Percentiles rank a stretch among this genome's conserved stretches.
Evolutionary conservation across 2,888 invertebrate genomes (phyloP).

Genomic region (Tholera decimalis): DNA sequence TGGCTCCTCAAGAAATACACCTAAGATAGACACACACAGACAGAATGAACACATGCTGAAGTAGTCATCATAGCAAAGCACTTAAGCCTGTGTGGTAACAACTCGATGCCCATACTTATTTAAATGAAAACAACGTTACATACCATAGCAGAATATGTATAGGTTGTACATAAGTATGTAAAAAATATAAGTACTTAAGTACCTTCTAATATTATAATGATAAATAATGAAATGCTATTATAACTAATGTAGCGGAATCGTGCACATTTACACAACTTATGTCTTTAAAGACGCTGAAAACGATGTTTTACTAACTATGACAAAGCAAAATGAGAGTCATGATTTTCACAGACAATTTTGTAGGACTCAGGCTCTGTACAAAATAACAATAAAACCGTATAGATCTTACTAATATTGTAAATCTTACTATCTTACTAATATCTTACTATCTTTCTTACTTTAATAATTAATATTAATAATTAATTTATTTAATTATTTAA

Average conservation of each 20-base stretch:
- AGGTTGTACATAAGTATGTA: not conserved
- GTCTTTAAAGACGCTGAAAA: not conserved
- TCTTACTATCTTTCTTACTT: too few species aligned
- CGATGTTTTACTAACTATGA: not conserved
- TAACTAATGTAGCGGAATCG: conserved; percentile 2
- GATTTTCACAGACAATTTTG: not conserved
- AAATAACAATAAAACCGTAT: not conserved
- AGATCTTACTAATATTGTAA: not conserved
- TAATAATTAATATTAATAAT: too few species aligned
- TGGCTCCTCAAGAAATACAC: not conserved
- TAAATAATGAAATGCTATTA: conserved; percentile 17
- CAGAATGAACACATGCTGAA: conserved; percentile 1
- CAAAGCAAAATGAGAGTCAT: not conserved
- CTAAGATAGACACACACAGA: not conserved
- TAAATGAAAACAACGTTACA: conserved; percentile 40
- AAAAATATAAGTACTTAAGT: not conserved
- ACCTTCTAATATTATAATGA: conserved; percentile 12
- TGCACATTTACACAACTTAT: not conserved
- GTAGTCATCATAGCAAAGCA: conserved; percentile 11
- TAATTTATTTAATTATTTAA: too few species aligned
- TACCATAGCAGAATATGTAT: conserved; percentile 7
- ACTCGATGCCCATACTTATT: conserved; percentile 28
- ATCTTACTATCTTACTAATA: too few species aligned
- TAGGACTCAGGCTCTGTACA: not conserved
- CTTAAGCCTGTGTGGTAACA: conserved; percentile 25